Evolutionary conservation across 35 echinoderm and acorn worm genomes (phyloP), one percentile per base, ranked within the genome.

Genomic region (Ophioderma brevispina): DNA sequence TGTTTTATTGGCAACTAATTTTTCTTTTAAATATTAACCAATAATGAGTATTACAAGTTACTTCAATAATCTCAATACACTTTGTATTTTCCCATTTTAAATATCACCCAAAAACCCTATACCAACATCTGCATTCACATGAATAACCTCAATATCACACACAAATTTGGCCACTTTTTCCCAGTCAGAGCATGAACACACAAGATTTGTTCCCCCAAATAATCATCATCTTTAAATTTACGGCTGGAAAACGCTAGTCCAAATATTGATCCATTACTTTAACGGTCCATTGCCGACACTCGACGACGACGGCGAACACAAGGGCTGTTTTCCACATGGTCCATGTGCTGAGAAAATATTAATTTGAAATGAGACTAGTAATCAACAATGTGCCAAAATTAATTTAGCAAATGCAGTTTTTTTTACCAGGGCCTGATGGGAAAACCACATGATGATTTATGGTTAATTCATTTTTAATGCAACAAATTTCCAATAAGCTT

Each of bases 371-470:
- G 28, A 70, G 59, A 18, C 15, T 25, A 70, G 28, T 70, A 70
- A 70, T 70, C 59, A 70, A 25, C 59, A 25, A 70, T 70, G 59
- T 70, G 59, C 59, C 59, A 70, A 70, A 70, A 70, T 70, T 70
- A 8, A 70, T 70, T 70, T 6, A 70, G 17, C 59, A 70, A 70
- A 70, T 70, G 59, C 23, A 2, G 59, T 1, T 8, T 25, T 25
- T 6, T 70, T 13, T 30, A 13, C 28, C 5, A 70, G n/a, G 59
- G 6, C 28, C 28, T 70, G 59, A 70, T 70, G 10, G 28, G 6
- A 30, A 70, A 70, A 70, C 10, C 59, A 70, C 59, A 70, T 70
- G 59, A 70, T 13, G 59, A 70, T 70, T 70, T 70, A 70, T 70
- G 15, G 59, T 70, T 70, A 70, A 70, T 70, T 70, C 28, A 70